Percentiles rank a stretch among this genome's conserved stretches.
These are phyloP conservation scores for Patagioenas fasciata DNA, from an alignment of 2,113 vertebrate species.

Conservation along the genomic window DNA sequence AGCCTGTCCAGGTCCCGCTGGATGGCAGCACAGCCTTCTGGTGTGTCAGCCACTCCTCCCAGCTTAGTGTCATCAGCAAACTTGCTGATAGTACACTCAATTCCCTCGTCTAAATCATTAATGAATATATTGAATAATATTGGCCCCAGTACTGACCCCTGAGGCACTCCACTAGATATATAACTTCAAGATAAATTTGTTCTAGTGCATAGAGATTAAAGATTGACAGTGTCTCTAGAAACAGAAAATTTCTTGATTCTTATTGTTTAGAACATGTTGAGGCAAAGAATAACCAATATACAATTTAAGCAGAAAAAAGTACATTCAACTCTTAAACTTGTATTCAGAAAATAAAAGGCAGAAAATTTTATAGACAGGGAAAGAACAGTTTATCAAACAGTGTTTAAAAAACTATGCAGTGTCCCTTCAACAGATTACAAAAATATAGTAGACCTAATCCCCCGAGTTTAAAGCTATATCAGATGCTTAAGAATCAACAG, in stretches of 20 bases:
- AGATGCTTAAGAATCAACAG: not conserved
- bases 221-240: not conserved
- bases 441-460: not conserved
- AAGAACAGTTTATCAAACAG: not conserved
- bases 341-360: not conserved
- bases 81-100: too few species aligned
- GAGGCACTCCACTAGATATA: too few species aligned
- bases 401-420: not conserved
- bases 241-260: not conserved
- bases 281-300: not conserved
- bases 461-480: not conserved
- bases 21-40: too few species aligned
- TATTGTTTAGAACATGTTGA: not conserved
- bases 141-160: too few species aligned
- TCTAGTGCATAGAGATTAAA: not conserved
- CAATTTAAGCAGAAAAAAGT: not conserved
- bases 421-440: not conserved
- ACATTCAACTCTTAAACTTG: not conserved
- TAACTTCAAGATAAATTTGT: not conserved
- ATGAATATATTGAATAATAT: too few species aligned
- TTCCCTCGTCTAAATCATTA: too few species aligned
- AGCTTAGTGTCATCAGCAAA: too few species aligned
- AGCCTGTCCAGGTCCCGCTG: too few species aligned
- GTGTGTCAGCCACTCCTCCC: too few species aligned
- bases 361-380: not conserved